A percentile compares a stretch with the other conserved stretches of the same genome.
Conservation (phyloP, 2,113 vertebrate genomes). For the Damaliscus lunatus region DNA sequence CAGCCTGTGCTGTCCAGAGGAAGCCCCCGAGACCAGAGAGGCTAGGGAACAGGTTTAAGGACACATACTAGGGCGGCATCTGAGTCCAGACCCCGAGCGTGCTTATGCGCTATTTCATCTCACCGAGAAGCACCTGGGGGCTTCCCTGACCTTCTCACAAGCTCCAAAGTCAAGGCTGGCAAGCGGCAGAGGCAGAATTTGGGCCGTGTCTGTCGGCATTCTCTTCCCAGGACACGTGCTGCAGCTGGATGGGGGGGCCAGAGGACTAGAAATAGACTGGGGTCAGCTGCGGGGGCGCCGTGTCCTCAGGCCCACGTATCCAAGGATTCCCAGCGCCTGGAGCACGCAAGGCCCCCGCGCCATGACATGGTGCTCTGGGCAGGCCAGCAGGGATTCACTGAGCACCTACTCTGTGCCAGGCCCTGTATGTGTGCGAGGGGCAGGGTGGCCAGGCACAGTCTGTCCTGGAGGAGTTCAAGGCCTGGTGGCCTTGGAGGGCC, state of each 20-base stretch:
- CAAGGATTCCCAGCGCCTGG: background rate
- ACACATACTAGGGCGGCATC: background rate
- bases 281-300: rapidly evolving
- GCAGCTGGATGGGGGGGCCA: background rate
- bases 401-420: background rate
- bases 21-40: background rate
- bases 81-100: background rate
- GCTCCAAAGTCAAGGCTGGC: background rate
- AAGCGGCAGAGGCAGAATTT: background rate
- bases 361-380: rapidly evolving
- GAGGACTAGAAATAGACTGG: background rate
- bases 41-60: background rate
- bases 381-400: background rate
- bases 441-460: background rate
- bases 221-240: background rate
- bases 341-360: background rate
- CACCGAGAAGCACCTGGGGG: background rate
- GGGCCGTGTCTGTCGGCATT: background rate
- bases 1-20: background rate
- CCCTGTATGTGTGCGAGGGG: rapidly evolving
- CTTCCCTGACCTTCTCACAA: background rate
- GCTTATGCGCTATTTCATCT: background rate
- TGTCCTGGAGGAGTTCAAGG: background rate
- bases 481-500: background rate
- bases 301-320: background rate